Evolutionary conservation across 1,140 invertebrate species (phyloP), one percentile per base, ranked within the genome.

Genomic region (Musca domestica): DNA sequence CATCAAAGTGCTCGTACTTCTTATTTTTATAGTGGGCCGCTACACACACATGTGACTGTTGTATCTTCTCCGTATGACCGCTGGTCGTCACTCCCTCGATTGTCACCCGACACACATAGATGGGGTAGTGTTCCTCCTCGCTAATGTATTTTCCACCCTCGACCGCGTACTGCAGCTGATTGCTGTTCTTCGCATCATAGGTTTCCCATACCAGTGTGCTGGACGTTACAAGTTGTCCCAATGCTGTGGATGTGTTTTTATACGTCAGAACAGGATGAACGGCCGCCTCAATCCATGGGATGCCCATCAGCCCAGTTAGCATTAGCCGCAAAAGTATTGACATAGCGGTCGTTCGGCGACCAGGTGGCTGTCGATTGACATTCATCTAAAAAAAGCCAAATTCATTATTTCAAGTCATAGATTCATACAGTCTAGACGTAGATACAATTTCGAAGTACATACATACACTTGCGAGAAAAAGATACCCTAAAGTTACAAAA

Each of bases 41-140:
- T 12, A 87, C 86, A 73, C 92, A 94, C 2, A 78, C 81, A 68
- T 77, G 81, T 71, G 82, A 74, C 73, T 87, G 80, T 78, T 85
- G 73, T 83, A 83, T 63, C 84, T 85, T 73, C 83, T 83, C 70
- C 86, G 81, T 80, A 64, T 88, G 86, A 2, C 92, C 92, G 7
- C 90, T 85, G 7, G 92, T 86, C 86, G 87, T 90, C 34, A 90
- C 83, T 2, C 89, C 88, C 73, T 88, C 88, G 67, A 90, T 87
- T 65, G 84, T 83, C 3, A 88, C 88, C 63, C 91, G 85, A 77
- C 92, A 94, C 2, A 93, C 85, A 82, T 89, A 92, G 30, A 93
- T 86, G 5, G 87, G 84, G 68, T 84, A 79, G n/a, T 81, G 75
- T 63, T 78, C 76, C 14, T 80, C 74, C 52, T 75, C 73, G 5